A percentile compares a stretch with the other conserved stretches of the same genome.
Conservation (phyloP, 92 coral and sea anemone genomes). For the Phymanthus crucifer region DNA sequence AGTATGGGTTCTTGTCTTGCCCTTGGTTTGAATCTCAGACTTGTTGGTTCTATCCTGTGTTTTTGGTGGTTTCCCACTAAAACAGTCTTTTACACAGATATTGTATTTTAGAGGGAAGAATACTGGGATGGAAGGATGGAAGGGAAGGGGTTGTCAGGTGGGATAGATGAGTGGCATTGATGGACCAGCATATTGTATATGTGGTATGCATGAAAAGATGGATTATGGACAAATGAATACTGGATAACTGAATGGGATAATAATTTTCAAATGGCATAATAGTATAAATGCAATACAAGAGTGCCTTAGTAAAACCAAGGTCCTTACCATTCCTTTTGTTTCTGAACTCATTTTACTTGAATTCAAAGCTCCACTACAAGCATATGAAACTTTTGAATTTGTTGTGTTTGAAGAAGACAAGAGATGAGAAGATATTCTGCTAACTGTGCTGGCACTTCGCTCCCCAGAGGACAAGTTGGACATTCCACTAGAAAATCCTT, state of each 20-base stretch:
- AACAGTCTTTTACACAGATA: no score
- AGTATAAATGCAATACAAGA: no score
- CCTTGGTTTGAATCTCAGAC: no score
- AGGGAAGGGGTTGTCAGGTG: neutral
- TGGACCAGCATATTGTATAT: no score
- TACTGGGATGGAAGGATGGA: neutral
- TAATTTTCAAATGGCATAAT: no score
- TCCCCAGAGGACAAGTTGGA: neutral
- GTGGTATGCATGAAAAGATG: no score
- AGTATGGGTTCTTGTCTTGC: no score
- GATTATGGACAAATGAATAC: no score
- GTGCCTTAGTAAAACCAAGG: neutral
- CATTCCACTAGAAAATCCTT: neutral
- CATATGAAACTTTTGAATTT: neutral
- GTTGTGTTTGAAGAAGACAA: neutral
- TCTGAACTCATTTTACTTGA: neutral
- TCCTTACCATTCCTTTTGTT: conserved; percentile 14
- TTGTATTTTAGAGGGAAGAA: neutral
- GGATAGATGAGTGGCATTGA: neutral
- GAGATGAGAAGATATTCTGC: conserved; percentile 1
- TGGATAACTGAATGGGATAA: no score
- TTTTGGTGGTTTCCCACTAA: no score
- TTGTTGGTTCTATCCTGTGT: no score
- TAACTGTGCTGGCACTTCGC: neutral
- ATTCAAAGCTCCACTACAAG: neutral